Evolutionary conservation across 2,888 invertebrate species (phyloP).

Genomic region (Hydriomena furcata): DNA sequence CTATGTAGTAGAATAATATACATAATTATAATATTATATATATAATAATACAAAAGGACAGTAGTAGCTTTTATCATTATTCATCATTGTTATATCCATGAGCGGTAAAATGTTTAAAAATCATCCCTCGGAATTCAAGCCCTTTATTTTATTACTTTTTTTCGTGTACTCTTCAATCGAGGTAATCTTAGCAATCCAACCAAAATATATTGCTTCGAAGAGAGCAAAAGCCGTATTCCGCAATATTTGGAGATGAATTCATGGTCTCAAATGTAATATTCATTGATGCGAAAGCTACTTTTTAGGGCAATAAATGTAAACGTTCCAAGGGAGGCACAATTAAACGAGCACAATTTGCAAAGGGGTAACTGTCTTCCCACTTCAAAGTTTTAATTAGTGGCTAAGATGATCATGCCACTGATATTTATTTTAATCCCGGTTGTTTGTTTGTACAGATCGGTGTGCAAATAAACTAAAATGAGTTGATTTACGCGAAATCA

Average conservation of each 20-base stretch:
- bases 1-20: too few species aligned
- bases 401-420: constrained; percentile 52
- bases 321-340: constrained; percentile 54
- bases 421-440: constrained; percentile 44
- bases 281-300: constrained; percentile 46
- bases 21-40: too few species aligned
- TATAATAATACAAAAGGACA: too few species aligned
- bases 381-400: constrained; percentile 63
- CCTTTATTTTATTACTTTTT: too few species aligned
- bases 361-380: constrained; percentile 52
- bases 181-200: too few species aligned
- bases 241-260: constrained; percentile 35
- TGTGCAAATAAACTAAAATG: constrained; percentile 1
- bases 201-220: not conserved
- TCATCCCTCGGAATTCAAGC: too few species aligned
- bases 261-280: constrained; percentile 43
- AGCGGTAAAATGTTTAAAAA: too few species aligned
- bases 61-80: too few species aligned
- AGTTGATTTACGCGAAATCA: constrained; percentile 1
- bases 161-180: too few species aligned
- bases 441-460: constrained; percentile 22
- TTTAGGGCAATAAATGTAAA: constrained; percentile 67
- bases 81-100: too few species aligned
- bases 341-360: constrained; percentile 59
- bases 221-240: constrained; percentile 9